Conservation (phyloP, 2,113 vertebrate species). For the Loxodonta africana region DNA sequence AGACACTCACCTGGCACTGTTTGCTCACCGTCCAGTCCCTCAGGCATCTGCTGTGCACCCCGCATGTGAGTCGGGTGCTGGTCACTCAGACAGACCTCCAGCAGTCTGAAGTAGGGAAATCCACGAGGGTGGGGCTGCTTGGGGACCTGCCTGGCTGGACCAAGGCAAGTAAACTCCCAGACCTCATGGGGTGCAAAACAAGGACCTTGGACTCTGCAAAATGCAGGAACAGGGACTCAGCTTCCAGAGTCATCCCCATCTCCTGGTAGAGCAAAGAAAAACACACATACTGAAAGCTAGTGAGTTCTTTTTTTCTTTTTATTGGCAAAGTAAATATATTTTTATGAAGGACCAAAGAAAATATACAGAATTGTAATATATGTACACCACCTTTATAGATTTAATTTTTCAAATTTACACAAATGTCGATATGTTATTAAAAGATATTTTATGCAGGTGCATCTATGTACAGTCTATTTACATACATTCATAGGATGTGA, state of each 20-base stretch:
- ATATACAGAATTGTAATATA: slow-evolving; percentile 93
- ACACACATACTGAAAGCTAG: slow-evolving; percentile 48
- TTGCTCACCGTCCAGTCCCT: too few species aligned
- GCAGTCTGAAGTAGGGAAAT: not conserved
- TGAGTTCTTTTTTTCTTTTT: slow-evolving; percentile 91
- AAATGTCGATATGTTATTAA: slow-evolving; percentile 92
- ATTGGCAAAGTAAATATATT: slow-evolving; percentile 98
- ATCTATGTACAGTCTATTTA: slow-evolving; percentile 95
- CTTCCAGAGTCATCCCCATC: not conserved
- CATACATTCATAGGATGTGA: slow-evolving; percentile 99
- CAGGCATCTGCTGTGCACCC: too few species aligned
- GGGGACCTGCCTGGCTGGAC: not conserved
- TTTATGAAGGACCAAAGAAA: slow-evolving; percentile 94
- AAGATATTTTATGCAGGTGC: slow-evolving; percentile 92
- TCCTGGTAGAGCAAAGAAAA: slow-evolving; percentile 63
- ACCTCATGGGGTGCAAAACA: not conserved
- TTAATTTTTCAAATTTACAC: slow-evolving; percentile 91
- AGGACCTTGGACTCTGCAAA: too few species aligned
- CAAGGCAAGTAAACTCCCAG: not conserved
- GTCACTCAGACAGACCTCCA: not conserved
- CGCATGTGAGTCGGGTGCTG: not conserved
- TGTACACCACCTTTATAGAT: slow-evolving; percentile 90
- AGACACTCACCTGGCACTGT: not conserved
- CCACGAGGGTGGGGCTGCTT: too few species aligned
- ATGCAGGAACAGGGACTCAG: rapidly evolving